Conservation (phyloP, 2,888 invertebrate genomes). For the Sphecodes monilicornis region DNA sequence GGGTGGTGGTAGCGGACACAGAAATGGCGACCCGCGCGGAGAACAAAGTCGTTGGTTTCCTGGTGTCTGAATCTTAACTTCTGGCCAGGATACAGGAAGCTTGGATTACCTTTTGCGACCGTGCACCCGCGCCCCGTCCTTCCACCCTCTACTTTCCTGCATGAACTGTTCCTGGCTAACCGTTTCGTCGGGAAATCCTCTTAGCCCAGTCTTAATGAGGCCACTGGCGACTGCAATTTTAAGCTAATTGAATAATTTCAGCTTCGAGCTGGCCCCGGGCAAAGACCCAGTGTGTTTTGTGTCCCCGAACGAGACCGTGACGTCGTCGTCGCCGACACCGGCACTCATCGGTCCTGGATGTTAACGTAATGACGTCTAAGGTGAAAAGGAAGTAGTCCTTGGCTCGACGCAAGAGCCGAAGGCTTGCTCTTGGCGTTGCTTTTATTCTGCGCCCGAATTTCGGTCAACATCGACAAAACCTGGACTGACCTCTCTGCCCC, state of each 20-base stretch:
- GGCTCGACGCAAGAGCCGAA: neutral
- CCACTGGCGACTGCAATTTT: constrained; percentile 74
- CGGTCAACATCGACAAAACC: neutral
- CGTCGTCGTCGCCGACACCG: neutral
- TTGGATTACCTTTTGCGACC: constrained; percentile 24
- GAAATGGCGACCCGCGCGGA: constrained; percentile 22
- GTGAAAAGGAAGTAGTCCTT: constrained; percentile 1
- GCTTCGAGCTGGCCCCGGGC: constrained; percentile 69
- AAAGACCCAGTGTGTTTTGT: constrained; percentile 54
- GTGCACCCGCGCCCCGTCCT: neutral
- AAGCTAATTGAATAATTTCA: constrained; percentile 81
- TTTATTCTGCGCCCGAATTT: neutral
- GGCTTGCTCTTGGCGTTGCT: neutral
- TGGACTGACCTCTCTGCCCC: neutral
- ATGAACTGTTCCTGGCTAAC: constrained; percentile 27
- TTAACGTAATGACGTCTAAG: constrained; percentile 23
- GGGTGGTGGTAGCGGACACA: constrained; percentile 3
- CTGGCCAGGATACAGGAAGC: constrained; percentile 33
- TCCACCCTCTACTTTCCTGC: constrained; percentile 30
- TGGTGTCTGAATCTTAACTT: constrained; percentile 52
- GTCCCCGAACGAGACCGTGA: constrained; percentile 36
- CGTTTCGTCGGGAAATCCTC: constrained; percentile 76
- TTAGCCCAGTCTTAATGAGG: constrained; percentile 80
- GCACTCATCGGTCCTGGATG: neutral
- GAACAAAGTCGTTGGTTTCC: constrained; percentile 47